phyloP scores from a whole-genome alignment of 2,888 invertebrate genomes.

The Tipula confusa region DNA sequence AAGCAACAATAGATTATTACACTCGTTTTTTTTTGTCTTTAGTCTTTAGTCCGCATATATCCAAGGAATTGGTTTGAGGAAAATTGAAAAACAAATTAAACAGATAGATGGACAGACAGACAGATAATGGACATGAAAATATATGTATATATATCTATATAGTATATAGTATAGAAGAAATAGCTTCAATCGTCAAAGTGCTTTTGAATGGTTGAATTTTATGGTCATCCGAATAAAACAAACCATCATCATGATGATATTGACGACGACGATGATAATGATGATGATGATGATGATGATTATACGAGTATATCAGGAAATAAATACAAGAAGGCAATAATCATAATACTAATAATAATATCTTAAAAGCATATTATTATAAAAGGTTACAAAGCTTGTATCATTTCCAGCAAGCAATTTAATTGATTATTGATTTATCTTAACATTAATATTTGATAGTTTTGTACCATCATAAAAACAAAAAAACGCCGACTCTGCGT shows the following conservation, averaged over 20 bases:
- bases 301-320: not conserved
- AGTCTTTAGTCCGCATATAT: no score
- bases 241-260: not conserved
- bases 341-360: constrained; percentile 16
- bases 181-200: constrained; percentile 20
- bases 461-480: not conserved
- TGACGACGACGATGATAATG: not conserved
- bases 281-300: not conserved
- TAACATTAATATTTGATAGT: constrained; percentile 25
- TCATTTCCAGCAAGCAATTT: constrained; percentile 3
- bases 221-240: constrained; percentile 1
- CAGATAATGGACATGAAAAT: not conserved
- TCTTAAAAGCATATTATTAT: constrained; percentile 21
- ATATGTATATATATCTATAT: no score
- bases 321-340: constrained; percentile 12
- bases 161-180: not conserved
- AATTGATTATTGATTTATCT: constrained; percentile 16
- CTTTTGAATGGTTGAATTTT: constrained; percentile 9
- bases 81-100: not conserved
- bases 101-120: not conserved
- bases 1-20: constrained; percentile 14
- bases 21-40: not conserved
- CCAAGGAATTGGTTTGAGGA: not conserved
- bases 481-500: not conserved
- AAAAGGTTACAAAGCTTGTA: not conserved